Percentiles rank a stretch among this genome's conserved stretches.
Conservation (phyloP, 53 echinoderm and acorn worm genomes). For the Henricia sp. region DNA sequence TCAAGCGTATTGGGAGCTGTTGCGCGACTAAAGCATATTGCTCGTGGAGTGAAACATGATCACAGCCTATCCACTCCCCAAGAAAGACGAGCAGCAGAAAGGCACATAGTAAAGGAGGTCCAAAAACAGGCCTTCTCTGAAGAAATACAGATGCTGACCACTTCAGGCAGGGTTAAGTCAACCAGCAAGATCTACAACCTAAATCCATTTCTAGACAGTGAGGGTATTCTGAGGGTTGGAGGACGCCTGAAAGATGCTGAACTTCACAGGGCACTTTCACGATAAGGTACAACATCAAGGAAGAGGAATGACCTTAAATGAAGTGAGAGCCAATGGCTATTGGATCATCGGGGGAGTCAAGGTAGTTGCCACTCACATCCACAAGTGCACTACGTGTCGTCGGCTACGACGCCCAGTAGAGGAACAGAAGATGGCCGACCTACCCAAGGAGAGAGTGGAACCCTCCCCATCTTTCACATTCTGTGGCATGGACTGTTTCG, state of each 20-base stretch:
- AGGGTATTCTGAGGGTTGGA: constrained; percentile 63
- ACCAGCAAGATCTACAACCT: constrained; percentile 12
- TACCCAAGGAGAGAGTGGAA: constrained; percentile 11
- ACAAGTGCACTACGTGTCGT: constrained; percentile 2
- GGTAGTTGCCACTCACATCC: constrained; percentile 18
- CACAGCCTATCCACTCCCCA: background rate
- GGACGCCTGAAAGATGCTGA: constrained; percentile 7
- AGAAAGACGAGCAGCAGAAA: background rate
- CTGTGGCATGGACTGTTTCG: constrained; percentile 38
- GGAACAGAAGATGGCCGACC: constrained; percentile 36
- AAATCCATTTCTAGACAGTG: constrained; percentile 56
- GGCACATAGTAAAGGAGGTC: background rate
- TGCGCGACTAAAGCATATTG: constrained; percentile 8
- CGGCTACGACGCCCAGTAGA: constrained; percentile 21
- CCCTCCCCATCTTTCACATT: constrained; percentile 27
- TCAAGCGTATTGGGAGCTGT: constrained; percentile 22
- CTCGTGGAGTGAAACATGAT: background rate
- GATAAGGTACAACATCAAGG: constrained; percentile 32
- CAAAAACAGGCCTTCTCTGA: background rate
- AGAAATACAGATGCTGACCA: background rate
- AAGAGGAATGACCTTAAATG: constrained; percentile 48
- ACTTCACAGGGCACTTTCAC: constrained; percentile 28
- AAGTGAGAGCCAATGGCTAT: constrained; percentile 40
- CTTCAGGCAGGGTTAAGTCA: background rate
- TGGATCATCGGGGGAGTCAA: constrained; percentile 40